Evolutionary conservation across 2,888 invertebrate genomes (phyloP), one percentile per base, ranked within the genome.

Genomic region (Cremastinae sp.): DNA sequence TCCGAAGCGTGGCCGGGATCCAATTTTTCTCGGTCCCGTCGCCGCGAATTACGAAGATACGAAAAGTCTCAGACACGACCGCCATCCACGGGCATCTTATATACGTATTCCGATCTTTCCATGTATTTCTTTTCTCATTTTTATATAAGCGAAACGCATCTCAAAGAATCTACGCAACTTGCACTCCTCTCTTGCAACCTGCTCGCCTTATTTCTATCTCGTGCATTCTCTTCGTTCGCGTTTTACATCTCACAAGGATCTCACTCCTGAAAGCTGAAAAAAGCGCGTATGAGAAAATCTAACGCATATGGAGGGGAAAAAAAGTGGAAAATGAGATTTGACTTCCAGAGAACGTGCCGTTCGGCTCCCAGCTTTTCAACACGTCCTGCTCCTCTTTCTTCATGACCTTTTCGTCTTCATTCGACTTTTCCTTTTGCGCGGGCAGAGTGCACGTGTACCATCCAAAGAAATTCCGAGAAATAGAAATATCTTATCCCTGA

Each of bases 11-110:
- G 70, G 71, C 75, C 69, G 62, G 64, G 79, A 86, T 83, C 85
- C 88, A 88, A 88, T 88, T 88, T 87, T 88, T 88, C 87, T 87
- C 83, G 78, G 81, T 79, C 81, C 84, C 87, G 87, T 88, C 88
- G 84, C 82, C 80, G 80, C 84, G 84, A 85, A 85, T 88, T 87
- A 88, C 85, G 83, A 83, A 84, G 85, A 86, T 81, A 86, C 82
- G 84, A 84, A 64, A 54, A 70, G 61, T 43, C 76, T 59, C 64
- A 61, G 61, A 73, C 64, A 69, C 41, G 58, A 34, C 45, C 59
- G 58, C 47, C 16, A 38, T 61, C 61, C 54, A 22, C 53, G 16
- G 36, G 20, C 53, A 61, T 58, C 16, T 84, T 83, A 72, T 78
- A 43, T 20, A 53, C 34, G n/a, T 28, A 41, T 56, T 47, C 38